Base-by-base conservation (phyloP, 2,888 invertebrate genomes). In the Chloroclysta siterata region DNA sequence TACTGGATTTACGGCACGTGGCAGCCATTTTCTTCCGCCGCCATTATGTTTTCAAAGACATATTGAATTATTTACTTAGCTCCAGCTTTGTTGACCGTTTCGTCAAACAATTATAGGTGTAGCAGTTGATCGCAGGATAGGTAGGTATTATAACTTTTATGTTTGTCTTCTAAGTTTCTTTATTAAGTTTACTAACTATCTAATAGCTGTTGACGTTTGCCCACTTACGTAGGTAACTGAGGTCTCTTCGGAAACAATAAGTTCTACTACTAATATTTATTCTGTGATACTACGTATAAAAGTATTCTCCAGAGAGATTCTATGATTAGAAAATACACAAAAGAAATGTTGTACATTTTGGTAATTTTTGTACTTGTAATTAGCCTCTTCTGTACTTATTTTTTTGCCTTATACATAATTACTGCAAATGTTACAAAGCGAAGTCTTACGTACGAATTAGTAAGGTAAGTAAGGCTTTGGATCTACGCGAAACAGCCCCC, bases 1-100 rank as follows among this genome's bases (percentile, higher is more conserved):
- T 39, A 7, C 44, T 55, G 53, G 22, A 53, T 46, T 44, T 36
- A 52, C 44, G 15, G 22, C 53, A 10, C n/a, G 50, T 28, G 13
- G 48, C 29, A 15, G 29, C 48, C 53, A 53, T 62, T 55, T 61
- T 51, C 44, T 52, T 14, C 28, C 14, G 44, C 51, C 52, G 60
- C 52, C 61, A 52, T 56, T 15, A 52, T 62, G 54, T 56, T 56
- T 36, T 50, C 14, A 44, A 48, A 11, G 22, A 22, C 17, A 33
- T 6, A 33, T 33, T 46, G 33, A 29, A 54, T 0, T 44, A 11
- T 33, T 54, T 14, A 46, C 29, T 29, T 33, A 1, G 3, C 29
- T 36, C 17, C 14, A 33, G 17, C 6, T 15, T 44, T 44, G 44
- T 44, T 44, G 13, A 6, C 14, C 14, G 7, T 7, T 7, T 6